Evolutionary conservation across 2,797 vertebrate species (phyloP).

Genomic region (Platyrinchus mystaceus): DNA sequence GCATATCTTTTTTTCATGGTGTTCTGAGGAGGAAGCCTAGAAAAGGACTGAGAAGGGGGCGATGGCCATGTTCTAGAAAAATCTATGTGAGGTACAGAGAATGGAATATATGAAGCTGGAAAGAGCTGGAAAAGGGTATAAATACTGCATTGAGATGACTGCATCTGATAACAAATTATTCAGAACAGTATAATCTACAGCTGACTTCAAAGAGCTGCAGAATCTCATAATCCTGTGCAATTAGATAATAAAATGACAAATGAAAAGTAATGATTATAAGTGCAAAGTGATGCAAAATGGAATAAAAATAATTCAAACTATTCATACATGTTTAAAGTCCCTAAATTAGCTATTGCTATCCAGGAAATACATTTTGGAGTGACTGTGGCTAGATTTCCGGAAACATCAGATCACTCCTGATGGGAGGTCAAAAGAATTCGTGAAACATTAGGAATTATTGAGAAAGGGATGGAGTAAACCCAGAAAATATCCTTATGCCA

Average conservation of each 20-base stretch:
- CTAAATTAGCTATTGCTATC: neutral
- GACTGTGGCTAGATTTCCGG: neutral
- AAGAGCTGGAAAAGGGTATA: neutral
- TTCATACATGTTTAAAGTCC: neutral
- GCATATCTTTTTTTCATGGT: neutral
- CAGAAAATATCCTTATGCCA: neutral
- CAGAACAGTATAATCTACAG: neutral
- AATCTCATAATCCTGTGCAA: neutral
- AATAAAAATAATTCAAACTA: slow-evolving; percentile 26
- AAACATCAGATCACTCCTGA: neutral
- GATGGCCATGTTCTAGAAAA: slow-evolving; percentile 14
- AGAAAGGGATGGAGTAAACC: neutral
- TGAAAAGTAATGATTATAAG: slow-evolving; percentile 34
- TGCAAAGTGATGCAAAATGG: slow-evolving; percentile 13
- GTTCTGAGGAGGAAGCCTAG: slow-evolving; percentile 9
- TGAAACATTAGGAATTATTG: neutral
- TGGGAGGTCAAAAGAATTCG: neutral
- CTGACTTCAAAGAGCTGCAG: neutral
- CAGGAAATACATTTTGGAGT: slow-evolving; percentile 10
- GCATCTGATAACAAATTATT: neutral
- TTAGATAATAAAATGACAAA: slow-evolving; percentile 37
- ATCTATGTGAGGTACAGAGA: neutral
- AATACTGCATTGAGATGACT: neutral
- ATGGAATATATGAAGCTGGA: neutral
- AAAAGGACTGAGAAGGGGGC: neutral